A percentile compares a stretch with the other conserved stretches of the same genome.
Conservation (phyloP, 2,888 invertebrate species). For the Torymus aiolomorphi region DNA sequence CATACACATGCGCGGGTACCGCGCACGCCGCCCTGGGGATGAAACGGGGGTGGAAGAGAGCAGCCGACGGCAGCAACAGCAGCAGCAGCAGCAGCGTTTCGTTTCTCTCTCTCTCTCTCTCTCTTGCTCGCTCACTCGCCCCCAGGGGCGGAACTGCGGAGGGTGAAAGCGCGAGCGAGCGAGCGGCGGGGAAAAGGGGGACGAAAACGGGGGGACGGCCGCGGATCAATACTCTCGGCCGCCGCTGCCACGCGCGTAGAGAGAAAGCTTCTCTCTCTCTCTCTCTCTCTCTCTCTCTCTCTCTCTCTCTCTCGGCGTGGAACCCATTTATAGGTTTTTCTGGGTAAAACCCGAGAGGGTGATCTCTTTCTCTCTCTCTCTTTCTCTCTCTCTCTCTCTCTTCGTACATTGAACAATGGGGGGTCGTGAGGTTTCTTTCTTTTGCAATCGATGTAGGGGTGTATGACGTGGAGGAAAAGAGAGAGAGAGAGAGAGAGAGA, state of each 20-base stretch:
- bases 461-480: neutral
- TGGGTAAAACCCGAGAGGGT: slow-evolving; percentile 18
- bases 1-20: slow-evolving; percentile 1
- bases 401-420: slow-evolving; percentile 46
- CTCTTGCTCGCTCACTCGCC: slow-evolving; percentile 8
- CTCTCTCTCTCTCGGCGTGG: neutral
- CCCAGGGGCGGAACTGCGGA: slow-evolving; percentile 53
- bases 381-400: slow-evolving; percentile 33
- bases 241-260: slow-evolving; percentile 35
- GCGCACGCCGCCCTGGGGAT: slow-evolving; percentile 51
- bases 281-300: neutral
- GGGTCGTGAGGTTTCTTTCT: slow-evolving; percentile 34
- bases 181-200: slow-evolving; percentile 25
- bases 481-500: neutral
- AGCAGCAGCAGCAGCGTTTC: too few species aligned
- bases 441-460: slow-evolving; percentile 35
- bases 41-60: slow-evolving; percentile 58
- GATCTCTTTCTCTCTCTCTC: too few species aligned
- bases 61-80: too few species aligned
- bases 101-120: slow-evolving; percentile 57
- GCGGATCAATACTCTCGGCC: slow-evolving; percentile 48
- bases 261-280: slow-evolving; percentile 30
- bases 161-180: slow-evolving; percentile 45
- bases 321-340: slow-evolving; percentile 54
- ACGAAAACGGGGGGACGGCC: slow-evolving; percentile 29